phyloP scores from a whole-genome alignment of 2,797 vertebrate genomes.

The Chelonia mydas region DNA sequence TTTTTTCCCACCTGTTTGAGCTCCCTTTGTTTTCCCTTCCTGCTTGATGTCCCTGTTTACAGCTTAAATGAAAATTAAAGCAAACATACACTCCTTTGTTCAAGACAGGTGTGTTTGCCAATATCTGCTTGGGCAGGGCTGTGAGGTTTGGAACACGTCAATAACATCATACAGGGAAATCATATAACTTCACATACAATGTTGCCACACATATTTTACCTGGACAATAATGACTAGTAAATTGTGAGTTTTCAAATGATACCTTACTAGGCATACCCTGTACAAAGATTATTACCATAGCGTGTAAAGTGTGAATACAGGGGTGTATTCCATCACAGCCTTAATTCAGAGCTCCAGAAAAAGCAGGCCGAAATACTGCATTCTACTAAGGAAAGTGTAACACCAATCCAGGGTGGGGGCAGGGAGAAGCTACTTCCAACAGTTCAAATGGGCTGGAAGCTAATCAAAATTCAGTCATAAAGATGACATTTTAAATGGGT shows the following conservation, averaged over 20 bases:
- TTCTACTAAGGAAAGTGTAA: conserved; percentile 10
- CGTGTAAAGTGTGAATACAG: not conserved
- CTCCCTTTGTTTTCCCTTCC: not conserved
- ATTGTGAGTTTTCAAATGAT: not conserved
- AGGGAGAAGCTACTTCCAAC: not conserved
- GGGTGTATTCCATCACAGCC: not conserved
- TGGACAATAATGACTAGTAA: not conserved
- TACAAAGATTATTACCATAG: not conserved
- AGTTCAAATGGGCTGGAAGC: not conserved
- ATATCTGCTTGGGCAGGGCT: not conserved
- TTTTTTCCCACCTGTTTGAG: not conserved
- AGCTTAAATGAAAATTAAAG: not conserved
- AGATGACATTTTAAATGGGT: not conserved
- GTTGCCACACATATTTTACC: not conserved
- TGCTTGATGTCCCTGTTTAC: not conserved
- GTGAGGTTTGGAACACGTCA: not conserved
- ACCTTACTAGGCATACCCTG: not conserved
- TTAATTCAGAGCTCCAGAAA: not conserved
- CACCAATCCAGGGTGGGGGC: not conserved
- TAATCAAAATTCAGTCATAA: conserved; percentile 20
- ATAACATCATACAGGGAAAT: not conserved
- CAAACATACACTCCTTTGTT: not conserved
- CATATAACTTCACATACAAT: not conserved
- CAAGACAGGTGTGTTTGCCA: not conserved
- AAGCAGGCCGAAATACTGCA: not conserved